Evolutionary conservation across 2,888 invertebrate species (phyloP).

Genomic region (Argyra leucocephala): DNA sequence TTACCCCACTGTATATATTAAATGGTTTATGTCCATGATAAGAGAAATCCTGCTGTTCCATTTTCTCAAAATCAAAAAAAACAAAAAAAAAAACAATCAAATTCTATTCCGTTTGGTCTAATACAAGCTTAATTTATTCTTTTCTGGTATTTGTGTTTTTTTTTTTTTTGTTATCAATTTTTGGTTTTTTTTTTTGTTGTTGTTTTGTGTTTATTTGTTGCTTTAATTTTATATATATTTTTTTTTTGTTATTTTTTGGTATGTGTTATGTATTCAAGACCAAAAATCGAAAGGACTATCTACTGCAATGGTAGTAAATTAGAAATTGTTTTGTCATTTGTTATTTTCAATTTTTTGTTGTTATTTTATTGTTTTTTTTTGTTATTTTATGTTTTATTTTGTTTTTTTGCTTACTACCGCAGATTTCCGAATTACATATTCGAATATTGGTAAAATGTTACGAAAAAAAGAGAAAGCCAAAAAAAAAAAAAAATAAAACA

Average conservation of each 20-base stretch:
- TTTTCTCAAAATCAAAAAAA: not conserved
- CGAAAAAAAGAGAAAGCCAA: not conserved
- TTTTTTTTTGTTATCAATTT: not conserved
- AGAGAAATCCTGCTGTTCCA: too few species aligned
- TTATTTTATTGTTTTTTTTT: not conserved
- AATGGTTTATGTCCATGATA: too few species aligned
- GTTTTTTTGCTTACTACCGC: not conserved
- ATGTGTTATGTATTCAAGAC: not conserved
- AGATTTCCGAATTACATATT: not conserved
- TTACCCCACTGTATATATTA: too few species aligned
- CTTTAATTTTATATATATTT: not conserved
- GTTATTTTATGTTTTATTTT: not conserved
- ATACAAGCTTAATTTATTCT: not conserved
- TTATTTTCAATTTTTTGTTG: too few species aligned
- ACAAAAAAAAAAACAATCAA: not conserved
- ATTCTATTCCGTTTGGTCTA: not conserved
- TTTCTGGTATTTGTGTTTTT: not conserved
- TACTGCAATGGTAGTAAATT: not conserved
- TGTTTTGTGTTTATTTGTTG: too few species aligned
- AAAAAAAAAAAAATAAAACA: too few species aligned
- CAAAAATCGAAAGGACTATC: not conserved
- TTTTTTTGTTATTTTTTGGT: not conserved
- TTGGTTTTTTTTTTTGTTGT: not conserved
- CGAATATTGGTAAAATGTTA: not conserved
- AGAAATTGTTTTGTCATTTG: not conserved